Base-by-base conservation (phyloP, 2,797 vertebrate species). In the Diplodus puntazzo region DNA sequence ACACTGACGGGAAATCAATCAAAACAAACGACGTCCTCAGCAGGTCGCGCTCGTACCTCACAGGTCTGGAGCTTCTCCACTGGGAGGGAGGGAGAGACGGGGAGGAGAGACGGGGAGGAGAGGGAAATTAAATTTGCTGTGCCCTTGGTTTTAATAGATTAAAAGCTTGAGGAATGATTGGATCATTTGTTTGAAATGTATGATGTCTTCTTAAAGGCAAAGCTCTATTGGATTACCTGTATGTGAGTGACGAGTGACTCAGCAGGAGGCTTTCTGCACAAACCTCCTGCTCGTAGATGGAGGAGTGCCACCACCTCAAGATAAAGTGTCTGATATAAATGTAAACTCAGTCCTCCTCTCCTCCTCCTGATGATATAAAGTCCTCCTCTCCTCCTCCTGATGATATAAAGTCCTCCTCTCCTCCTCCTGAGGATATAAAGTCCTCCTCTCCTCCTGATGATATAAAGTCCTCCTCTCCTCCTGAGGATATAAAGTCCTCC, bases 101-200 rank as follows among this genome's bases (percentile, higher is more conserved):
- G 11, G 39, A 5, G 52, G 25, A 54, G 52, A 21, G 66, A 34
- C 52, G 18, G 25, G 59, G 67, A 25, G 68, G 63, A 55, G 76
- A 14, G 5, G 34, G 55, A 89, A 88, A 82, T 90, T 81, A 30
- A 87, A 91, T 94, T 92, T 83, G 80, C 82, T 57, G 57, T 88
- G 92, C 85, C 89, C 89, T 93, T 93, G 90, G 83, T 81, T 92
- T 91, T 92, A 92, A 91, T 92, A 93, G 85, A 92, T 93, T 92
- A 92, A 92, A 93, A 94, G 92, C 92, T 91, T 88, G 78, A 71
- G 67, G 75, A 89, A 73, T 76, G 87, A 95, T 93, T 91, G 88
- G 86, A 93, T 94, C 87, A 87, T 85, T 89, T 61, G 80, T 92
- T 89, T 86, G 80, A 90, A 92, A 89, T 78, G 87, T 88, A 91